Evolutionary conservation across 2,113 vertebrate species (phyloP).

Genomic region (Xenopus borealis): DNA sequence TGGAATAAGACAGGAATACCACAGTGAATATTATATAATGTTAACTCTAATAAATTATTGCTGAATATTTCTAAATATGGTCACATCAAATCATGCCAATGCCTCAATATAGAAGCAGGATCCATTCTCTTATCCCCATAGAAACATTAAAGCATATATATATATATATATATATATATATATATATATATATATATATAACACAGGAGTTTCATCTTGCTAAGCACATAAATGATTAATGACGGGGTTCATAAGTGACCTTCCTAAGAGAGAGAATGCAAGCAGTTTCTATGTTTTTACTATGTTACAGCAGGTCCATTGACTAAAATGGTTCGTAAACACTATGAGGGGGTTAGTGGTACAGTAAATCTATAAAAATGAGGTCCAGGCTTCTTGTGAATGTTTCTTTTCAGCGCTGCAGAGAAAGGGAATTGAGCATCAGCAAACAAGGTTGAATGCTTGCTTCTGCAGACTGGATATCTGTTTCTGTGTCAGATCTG

Average conservation of each 20-base stretch:
- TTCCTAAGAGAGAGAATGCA: not conserved
- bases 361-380: not conserved
- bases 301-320: not conserved
- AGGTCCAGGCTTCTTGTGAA: constrained; percentile 1
- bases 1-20: no score
- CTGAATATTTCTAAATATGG: no score
- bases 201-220: not conserved
- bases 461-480: not conserved
- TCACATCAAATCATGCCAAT: no score
- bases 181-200: not conserved
- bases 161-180: no score
- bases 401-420: constrained; percentile 28
- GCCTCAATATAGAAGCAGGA: no score
- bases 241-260: not conserved
- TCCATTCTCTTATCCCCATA: not conserved
- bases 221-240: constrained; percentile 1
- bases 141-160: not conserved
- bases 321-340: not conserved
- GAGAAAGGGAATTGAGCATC: constrained; percentile 10
- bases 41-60: no score
- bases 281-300: not conserved
- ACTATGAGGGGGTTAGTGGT: not conserved
- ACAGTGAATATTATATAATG: no score
- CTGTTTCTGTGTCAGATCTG: not conserved
- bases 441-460: not conserved